Conservation (phyloP, 2,888 invertebrate species). For the Liodrosophila aerea region DNA sequence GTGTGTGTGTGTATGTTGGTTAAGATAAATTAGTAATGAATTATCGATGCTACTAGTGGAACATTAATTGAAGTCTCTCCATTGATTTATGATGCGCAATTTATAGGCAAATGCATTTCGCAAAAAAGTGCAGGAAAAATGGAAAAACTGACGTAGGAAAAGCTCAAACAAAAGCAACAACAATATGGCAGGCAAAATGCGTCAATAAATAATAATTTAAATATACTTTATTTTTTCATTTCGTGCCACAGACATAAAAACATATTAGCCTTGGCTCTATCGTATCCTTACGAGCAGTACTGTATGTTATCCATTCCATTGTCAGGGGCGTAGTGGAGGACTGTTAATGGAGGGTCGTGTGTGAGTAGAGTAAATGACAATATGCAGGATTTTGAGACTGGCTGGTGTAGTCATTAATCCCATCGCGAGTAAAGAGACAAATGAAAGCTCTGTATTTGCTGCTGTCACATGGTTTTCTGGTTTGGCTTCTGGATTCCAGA, state of each 20-base stretch:
- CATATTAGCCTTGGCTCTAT: constrained; percentile 55
- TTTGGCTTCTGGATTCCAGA: constrained; percentile 6
- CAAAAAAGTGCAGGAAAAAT: constrained; percentile 14
- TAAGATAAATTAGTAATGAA: constrained; percentile 71
- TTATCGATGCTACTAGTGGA: constrained; percentile 69
- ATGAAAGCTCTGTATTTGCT: constrained; percentile 61
- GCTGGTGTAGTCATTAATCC: constrained; percentile 67
- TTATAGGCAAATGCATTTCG: constrained; percentile 52
- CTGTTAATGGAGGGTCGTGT: neutral
- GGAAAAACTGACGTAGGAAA: constrained; percentile 1
- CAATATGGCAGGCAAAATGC: constrained; percentile 33
- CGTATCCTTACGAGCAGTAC: constrained; percentile 48
- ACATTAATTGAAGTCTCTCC: constrained; percentile 70
- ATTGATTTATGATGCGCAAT: constrained; percentile 66
- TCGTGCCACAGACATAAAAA: constrained; percentile 54
- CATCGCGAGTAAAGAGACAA: constrained; percentile 60
- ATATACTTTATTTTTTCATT: constrained; percentile 44
- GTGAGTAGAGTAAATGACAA: constrained; percentile 25
- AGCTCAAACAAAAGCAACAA: constrained; percentile 5
- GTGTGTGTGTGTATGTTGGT: constrained; percentile 35
- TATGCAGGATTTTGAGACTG: constrained; percentile 30
- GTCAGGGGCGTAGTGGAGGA: neutral
- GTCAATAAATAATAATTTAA: constrained; percentile 72
- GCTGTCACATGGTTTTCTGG: constrained; percentile 47
- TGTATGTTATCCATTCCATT: constrained; percentile 46